Percentiles rank a stretch among this genome's conserved stretches.
These are phyloP conservation scores for Pseudonaja textilis DNA, from an alignment of 2,113 vertebrate species.

Conservation along the genomic window DNA sequence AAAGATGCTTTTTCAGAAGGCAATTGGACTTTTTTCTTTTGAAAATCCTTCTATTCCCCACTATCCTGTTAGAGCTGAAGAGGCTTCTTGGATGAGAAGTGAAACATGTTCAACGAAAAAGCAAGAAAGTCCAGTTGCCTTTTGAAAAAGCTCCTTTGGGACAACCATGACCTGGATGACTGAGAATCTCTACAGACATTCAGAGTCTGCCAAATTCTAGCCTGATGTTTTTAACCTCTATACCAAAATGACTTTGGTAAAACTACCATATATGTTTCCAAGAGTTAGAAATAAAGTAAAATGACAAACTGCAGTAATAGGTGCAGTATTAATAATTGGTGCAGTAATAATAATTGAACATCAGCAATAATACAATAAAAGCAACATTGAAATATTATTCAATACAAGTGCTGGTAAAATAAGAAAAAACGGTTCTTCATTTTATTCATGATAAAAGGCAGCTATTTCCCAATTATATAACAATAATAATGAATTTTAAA, in stretches of 20 bases:
- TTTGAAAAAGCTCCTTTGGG: too few species aligned
- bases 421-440: background rate
- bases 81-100: too few species aligned
- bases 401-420: background rate
- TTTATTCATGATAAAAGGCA: background rate
- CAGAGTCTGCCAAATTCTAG: background rate
- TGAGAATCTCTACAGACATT: background rate
- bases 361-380: background rate
- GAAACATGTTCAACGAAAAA: too few species aligned
- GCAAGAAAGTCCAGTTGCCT: too few species aligned
- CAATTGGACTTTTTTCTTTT: too few species aligned
- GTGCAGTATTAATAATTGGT: too few species aligned
- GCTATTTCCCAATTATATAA: background rate
- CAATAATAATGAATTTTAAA: background rate
- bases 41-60: too few species aligned
- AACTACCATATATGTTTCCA: background rate
- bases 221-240: background rate
- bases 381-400: background rate
- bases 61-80: too few species aligned
- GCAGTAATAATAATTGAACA: background rate
- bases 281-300: background rate
- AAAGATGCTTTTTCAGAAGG: too few species aligned
- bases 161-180: too few species aligned
- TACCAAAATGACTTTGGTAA: background rate
- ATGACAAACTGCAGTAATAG: background rate